These are phyloP conservation scores for Temnothorax longispinosus DNA, from an alignment of 1,140 invertebrate genomes.

Conservation along the genomic window DNA sequence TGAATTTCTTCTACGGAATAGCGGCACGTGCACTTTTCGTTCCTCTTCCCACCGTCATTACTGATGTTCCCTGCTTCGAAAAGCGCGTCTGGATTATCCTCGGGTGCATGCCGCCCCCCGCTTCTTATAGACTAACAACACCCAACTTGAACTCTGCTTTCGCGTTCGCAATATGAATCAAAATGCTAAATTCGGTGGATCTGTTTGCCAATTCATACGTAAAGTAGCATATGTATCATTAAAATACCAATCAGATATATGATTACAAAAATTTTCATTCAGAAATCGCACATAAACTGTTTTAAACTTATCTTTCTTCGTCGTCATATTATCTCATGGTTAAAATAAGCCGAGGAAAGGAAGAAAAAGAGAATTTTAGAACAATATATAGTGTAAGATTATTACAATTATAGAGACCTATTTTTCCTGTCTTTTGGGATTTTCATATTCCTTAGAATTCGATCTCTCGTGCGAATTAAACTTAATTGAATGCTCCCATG, in stretches of 20 bases:
- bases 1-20: slow-evolving; percentile 34
- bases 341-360: neutral
- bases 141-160: neutral
- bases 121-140: slow-evolving; percentile 31
- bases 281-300: neutral
- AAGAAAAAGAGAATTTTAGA: neutral
- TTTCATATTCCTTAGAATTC: slow-evolving; percentile 49
- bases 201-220: neutral
- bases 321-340: neutral
- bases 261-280: neutral
- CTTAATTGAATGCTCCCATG: slow-evolving; percentile 51
- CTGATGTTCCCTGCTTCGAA: slow-evolving; percentile 25
- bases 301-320: neutral
- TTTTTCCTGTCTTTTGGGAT: neutral
- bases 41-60: slow-evolving; percentile 57
- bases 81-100: slow-evolving; percentile 47
- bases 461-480: slow-evolving; percentile 39
- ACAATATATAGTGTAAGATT: neutral
- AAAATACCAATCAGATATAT: neutral
- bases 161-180: neutral
- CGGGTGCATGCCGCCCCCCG: neutral
- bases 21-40: slow-evolving; percentile 62
- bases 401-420: neutral
- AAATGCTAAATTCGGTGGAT: slow-evolving; percentile 8
- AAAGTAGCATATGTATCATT: neutral